phyloP scores from a whole-genome alignment of 2,888 invertebrate species.

The Prosopocoilus inquinatus region DNA sequence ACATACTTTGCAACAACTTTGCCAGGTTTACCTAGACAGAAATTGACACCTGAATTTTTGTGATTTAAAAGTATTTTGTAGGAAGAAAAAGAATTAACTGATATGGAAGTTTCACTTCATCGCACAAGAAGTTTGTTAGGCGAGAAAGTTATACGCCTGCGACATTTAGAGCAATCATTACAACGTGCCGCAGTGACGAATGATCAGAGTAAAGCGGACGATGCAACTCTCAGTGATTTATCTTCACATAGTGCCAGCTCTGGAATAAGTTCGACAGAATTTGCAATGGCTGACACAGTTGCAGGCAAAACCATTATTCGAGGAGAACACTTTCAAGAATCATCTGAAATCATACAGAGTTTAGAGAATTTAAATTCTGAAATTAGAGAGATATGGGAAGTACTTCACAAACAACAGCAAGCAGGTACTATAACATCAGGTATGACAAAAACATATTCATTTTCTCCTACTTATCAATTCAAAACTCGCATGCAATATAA shows the following conservation, averaged over 20 bases:
- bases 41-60: slow-evolving; percentile 1
- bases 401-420: slow-evolving; percentile 61
- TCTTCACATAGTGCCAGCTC: slow-evolving; percentile 63
- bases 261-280: slow-evolving; percentile 67
- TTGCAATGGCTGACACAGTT: slow-evolving; percentile 56
- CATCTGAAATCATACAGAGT: slow-evolving; percentile 68
- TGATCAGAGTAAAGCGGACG: slow-evolving; percentile 50
- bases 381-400: slow-evolving; percentile 69
- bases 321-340: slow-evolving; percentile 59
- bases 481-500: not conserved
- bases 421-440: slow-evolving; percentile 51
- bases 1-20: slow-evolving; percentile 56
- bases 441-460: slow-evolving; percentile 25
- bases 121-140: slow-evolving; percentile 76
- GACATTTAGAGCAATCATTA: slow-evolving; percentile 77
- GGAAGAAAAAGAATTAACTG: slow-evolving; percentile 80
- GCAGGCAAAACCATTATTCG: slow-evolving; percentile 24
- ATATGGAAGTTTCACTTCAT: slow-evolving; percentile 80
- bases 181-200: slow-evolving; percentile 56
- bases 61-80: slow-evolving; percentile 45
- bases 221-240: slow-evolving; percentile 65
- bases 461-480: not conserved
- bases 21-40: slow-evolving; percentile 47
- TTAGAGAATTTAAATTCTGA: slow-evolving; percentile 69
- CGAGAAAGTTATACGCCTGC: slow-evolving; percentile 77